Percentiles rank a stretch among this genome's conserved stretches.
Conservation (phyloP, 1,140 invertebrate species). For the Conopomorpha cramerella region DNA sequence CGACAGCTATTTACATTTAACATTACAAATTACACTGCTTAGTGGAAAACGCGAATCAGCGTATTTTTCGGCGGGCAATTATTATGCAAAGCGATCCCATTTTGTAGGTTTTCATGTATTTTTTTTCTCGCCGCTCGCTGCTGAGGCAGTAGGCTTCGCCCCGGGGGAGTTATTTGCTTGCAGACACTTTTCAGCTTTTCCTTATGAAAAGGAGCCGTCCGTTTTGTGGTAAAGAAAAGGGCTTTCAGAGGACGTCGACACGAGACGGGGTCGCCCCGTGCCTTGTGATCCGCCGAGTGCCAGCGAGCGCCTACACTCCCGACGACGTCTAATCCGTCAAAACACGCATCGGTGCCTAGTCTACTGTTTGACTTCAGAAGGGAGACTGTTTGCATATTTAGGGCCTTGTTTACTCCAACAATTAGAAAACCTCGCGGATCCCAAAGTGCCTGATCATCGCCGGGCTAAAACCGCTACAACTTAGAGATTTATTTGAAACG, state of each 20-base stretch:
- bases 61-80: too few species aligned
- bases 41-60: too few species aligned
- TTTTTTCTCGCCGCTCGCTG: constrained; percentile 28
- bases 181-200: constrained; percentile 57
- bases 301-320: constrained; percentile 44
- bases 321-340: constrained; percentile 50
- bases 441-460: too few species aligned
- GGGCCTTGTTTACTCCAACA: too few species aligned
- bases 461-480: too few species aligned
- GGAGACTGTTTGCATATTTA: too few species aligned
- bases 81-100: constrained; percentile 10
- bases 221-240: constrained; percentile 57
- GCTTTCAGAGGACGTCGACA: constrained; percentile 60
- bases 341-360: constrained; percentile 22
- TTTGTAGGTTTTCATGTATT: constrained; percentile 45
- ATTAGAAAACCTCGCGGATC: too few species aligned
- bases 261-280: constrained; percentile 51
- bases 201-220: constrained; percentile 57
- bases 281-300: constrained; percentile 45
- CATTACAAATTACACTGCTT: too few species aligned
- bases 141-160: constrained; percentile 51
- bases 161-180: constrained; percentile 56
- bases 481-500: too few species aligned
- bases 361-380: too few species aligned
- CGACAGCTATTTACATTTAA: too few species aligned